Conservation (phyloP, 2,888 invertebrate species). For the Phasia obesa region DNA sequence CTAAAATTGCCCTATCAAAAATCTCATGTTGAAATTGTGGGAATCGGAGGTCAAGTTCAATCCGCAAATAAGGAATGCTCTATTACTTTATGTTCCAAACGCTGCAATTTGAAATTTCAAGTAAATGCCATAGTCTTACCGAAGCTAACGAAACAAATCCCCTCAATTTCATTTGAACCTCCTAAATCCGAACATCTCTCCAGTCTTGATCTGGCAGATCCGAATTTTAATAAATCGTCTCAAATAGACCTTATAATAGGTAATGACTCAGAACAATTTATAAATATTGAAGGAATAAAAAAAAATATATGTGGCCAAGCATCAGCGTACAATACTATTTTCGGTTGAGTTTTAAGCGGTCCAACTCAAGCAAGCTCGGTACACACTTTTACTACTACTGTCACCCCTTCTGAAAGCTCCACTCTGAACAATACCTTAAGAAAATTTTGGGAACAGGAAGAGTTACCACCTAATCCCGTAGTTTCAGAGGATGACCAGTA, state of each 20-base stretch:
- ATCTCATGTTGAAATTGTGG: constrained; percentile 15
- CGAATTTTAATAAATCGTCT: constrained; percentile 6
- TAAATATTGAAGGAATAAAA: no score
- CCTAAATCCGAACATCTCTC: not conserved
- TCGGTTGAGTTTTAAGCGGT: no score
- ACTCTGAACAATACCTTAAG: not conserved
- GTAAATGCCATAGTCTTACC: constrained; percentile 28
- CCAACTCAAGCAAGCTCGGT: no score
- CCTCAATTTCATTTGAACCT: constrained; percentile 10
- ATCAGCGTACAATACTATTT: no score
- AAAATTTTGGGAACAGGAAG: constrained; percentile 2
- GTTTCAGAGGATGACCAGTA: not conserved
- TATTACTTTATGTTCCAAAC: constrained; percentile 10
- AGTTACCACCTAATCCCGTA: not conserved
- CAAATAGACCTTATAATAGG: constrained; percentile 37
- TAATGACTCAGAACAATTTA: constrained; percentile 29
- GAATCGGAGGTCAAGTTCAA: constrained; percentile 25
- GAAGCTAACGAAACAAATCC: constrained; percentile 21
- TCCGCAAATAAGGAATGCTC: constrained; percentile 30
- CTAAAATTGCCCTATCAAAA: constrained; percentile 23
- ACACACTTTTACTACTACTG: no score
- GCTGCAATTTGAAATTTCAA: not conserved
- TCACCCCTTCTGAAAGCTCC: no score
- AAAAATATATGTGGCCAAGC: constrained; percentile 21
- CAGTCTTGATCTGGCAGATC: constrained; percentile 27